These are phyloP conservation scores for Xenentodon cancila DNA, from an alignment of 2,797 vertebrate genomes.

Conservation along the genomic window DNA sequence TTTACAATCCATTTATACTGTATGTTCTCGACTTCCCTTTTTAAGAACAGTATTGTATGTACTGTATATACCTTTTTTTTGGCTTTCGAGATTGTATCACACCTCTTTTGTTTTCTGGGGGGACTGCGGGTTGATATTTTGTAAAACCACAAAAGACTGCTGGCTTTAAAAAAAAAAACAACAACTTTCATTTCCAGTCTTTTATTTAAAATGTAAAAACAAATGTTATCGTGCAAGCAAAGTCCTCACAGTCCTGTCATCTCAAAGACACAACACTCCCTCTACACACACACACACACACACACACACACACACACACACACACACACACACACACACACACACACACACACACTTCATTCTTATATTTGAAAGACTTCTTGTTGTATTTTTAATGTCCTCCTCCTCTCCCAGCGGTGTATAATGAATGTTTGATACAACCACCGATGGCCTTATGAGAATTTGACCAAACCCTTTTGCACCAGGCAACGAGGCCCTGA, in stretches of 20 bases:
- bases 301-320: slow-evolving; percentile 1
- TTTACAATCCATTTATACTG: not conserved
- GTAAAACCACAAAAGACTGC: slow-evolving; percentile 3
- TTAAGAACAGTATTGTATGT: not conserved
- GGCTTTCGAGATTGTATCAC: not conserved
- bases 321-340: too few species aligned
- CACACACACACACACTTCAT: slow-evolving; percentile 5
- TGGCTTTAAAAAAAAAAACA: slow-evolving; percentile 55
- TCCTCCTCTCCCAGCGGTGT: slow-evolving; percentile 59
- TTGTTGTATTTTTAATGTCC: slow-evolving; percentile 76
- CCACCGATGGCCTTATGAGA: slow-evolving; percentile 48
- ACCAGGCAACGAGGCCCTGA: slow-evolving; percentile 48
- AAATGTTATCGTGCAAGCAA: not conserved
- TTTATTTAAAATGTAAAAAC: not conserved
- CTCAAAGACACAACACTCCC: slow-evolving; percentile 7
- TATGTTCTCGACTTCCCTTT: too few species aligned
- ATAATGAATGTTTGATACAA: slow-evolving; percentile 78
- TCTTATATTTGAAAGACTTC: slow-evolving; percentile 39
- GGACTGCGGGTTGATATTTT: too few species aligned
- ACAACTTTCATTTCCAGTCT: slow-evolving; percentile 9
- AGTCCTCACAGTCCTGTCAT: slow-evolving; percentile 7
- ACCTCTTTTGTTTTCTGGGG: too few species aligned
- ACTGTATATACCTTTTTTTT: too few species aligned
- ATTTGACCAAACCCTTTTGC: slow-evolving; percentile 37
- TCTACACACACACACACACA: too few species aligned